These are phyloP conservation scores for Hipposideros armiger DNA, from an alignment of 2,113 vertebrate genomes.

Conservation along the genomic window DNA sequence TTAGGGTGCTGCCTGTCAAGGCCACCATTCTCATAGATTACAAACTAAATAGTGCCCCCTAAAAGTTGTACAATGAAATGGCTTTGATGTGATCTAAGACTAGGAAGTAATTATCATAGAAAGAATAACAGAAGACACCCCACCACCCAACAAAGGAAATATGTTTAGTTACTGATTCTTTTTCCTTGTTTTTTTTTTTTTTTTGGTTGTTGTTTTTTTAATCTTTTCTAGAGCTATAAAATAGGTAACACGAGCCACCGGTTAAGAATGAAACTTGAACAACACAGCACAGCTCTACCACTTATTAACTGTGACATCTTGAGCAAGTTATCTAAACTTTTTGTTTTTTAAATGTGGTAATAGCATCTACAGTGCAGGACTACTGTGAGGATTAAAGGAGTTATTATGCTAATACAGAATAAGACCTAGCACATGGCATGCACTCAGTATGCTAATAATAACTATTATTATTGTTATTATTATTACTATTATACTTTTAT, in stretches of 20 bases:
- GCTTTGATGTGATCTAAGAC: not conserved
- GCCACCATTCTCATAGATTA: not conserved
- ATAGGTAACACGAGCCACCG: not conserved
- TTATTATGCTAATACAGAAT: not conserved
- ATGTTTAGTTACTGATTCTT: not conserved
- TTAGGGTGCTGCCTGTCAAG: not conserved
- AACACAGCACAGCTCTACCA: not conserved
- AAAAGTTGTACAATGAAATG: not conserved
- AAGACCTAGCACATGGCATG: not conserved
- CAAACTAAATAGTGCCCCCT: not conserved
- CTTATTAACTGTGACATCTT: not conserved
- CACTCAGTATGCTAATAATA: not conserved
- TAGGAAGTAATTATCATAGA: not conserved
- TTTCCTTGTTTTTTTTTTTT: not conserved
- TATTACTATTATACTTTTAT: not conserved
- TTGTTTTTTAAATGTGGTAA: not conserved
- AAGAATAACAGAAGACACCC: not conserved
- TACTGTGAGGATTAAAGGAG: not conserved
- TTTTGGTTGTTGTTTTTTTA: no score
- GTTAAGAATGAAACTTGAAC: constrained; percentile 1
- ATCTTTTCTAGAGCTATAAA: not conserved
- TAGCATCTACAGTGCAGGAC: not conserved
- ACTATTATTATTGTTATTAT: no score
- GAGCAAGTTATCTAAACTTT: not conserved
- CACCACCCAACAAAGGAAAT: not conserved